Evolutionary conservation across 2,888 invertebrate genomes (phyloP), one percentile per base, ranked within the genome.

Genomic region (Aethes cnicana): DNA sequence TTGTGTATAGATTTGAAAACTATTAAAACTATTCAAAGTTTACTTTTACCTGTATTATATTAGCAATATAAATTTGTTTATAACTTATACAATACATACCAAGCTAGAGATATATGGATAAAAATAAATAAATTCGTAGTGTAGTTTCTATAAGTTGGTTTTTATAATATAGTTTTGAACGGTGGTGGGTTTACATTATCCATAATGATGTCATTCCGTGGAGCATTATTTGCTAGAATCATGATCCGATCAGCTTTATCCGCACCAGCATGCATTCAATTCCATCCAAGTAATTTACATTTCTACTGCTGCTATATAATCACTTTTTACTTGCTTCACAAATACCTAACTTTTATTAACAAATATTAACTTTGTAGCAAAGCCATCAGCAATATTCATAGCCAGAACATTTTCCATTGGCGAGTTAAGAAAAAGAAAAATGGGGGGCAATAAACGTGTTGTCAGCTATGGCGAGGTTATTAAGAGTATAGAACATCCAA

Each of bases 381-480:
- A 18, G 16, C 7, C 18, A 7, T 11, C 18, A 25, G 25, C 26
- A 9, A 11, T 17, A 7, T 12, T 21, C 23, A 41, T 4, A 33
- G 39, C 48, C 26, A 68, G 59, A 59, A 32, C 20, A 23, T 63
- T 63, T 42, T 52, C 62, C 41, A 43, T 53, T 20, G 52, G 62
- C 4, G 49, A 55, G 4, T 48, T 59, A 4, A 32, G 59, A 42
- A 50, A 36, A 1, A 60, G 43, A 18, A 72, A 63, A 17, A 87
- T 86, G 85, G 81, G 79, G 9, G 85, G 86, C 53, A 79, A 83
- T 23, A 74, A 74, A 47, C 67, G 73, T 63, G 77, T 87, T 3
- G 59, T 86, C 2, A 81, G 79, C 52, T 88, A 84, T 53, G 86
- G 88, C 47, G 86, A 89, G 20, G 75, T 89, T 73, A 53, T 84